These are phyloP conservation scores for Anarhynchus alexandrinus DNA, from an alignment of 2,113 vertebrate genomes.

Conservation along the genomic window DNA sequence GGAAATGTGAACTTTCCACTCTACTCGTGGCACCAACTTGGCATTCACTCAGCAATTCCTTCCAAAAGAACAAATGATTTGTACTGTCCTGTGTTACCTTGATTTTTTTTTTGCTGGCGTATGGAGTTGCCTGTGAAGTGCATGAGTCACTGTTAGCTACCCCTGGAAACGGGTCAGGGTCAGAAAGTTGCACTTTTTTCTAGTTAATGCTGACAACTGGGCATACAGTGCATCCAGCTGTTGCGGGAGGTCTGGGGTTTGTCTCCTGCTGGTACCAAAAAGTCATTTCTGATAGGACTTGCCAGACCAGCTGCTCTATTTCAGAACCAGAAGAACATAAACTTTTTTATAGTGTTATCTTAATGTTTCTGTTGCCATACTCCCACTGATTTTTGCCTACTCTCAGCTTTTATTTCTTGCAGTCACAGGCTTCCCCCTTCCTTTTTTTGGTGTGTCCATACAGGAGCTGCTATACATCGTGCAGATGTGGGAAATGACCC, in stretches of 20 bases:
- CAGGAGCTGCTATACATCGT: not conserved
- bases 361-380: rapidly evolving
- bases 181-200: not conserved
- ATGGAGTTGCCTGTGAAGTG: not conserved
- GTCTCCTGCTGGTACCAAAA: not conserved
- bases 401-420: not conserved
- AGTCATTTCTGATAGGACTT: rapidly evolving
- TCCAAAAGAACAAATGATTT: not conserved
- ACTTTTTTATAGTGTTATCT: not conserved
- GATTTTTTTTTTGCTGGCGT: not conserved
- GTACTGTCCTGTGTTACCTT: not conserved
- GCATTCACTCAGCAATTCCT: not conserved
- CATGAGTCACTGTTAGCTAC: not conserved
- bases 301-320: not conserved
- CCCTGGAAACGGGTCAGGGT: not conserved
- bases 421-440: not conserved
- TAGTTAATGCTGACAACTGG: not conserved
- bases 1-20: not conserved
- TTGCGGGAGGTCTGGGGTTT: not conserved
- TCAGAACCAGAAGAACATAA: not conserved
- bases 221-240: no score
- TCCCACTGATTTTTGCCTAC: not conserved
- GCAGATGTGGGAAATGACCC: not conserved
- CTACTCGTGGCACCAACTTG: not conserved
- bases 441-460: not conserved